Evolutionary conservation across 1,140 invertebrate species (phyloP).

Genomic region (Nasonia vitripennis): DNA sequence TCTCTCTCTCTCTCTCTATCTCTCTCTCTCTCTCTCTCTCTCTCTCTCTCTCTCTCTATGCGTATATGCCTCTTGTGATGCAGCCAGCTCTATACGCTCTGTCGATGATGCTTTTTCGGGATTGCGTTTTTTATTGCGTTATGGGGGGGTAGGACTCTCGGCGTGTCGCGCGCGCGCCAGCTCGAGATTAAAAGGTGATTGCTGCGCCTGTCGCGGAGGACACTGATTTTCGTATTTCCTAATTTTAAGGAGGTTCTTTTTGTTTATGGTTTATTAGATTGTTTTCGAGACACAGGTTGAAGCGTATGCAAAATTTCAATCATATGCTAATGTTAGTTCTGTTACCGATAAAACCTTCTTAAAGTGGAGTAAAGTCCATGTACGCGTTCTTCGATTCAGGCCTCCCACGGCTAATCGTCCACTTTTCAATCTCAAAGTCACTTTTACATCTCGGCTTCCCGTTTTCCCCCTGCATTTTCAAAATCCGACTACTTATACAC

Average conservation of each 20-base stretch:
- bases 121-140: conserved; percentile 32
- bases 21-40: neutral
- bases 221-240: neutral
- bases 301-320: no score
- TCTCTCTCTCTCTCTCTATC: neutral
- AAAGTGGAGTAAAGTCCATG: no score
- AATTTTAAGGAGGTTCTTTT: neutral
- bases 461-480: no score
- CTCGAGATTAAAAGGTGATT: conserved; percentile 5
- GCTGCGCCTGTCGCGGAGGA: neutral
- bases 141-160: neutral
- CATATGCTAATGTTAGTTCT: no score
- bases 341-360: no score
- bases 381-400: no score
- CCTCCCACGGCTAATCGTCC: no score
- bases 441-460: no score
- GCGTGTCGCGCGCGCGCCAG: neutral
- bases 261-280: no score
- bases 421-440: no score
- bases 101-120: conserved; percentile 26
- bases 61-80: neutral
- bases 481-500: no score
- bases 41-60: neutral
- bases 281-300: no score
- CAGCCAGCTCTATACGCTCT: neutral